These are phyloP conservation scores for Tenebrosternarchus preto DNA, from an alignment of 2,113 vertebrate genomes.

Conservation along the genomic window DNA sequence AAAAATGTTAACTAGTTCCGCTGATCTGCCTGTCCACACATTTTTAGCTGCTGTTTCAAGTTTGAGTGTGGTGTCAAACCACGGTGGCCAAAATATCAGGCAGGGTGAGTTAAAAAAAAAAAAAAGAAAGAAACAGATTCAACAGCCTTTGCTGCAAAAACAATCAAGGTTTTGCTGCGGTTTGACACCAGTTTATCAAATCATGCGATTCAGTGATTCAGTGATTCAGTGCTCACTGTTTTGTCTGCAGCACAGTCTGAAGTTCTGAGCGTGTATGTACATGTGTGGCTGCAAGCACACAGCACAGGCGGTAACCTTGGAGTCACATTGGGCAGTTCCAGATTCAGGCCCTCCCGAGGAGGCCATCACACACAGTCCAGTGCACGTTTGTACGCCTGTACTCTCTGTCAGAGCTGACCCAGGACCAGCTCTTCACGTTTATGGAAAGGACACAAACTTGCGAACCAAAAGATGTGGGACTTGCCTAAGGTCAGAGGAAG, in stretches of 20 bases:
- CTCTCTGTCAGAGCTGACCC: neutral
- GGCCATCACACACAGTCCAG: constrained; percentile 2
- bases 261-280: neutral
- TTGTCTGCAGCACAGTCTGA: neutral
- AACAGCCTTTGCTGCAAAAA: neutral
- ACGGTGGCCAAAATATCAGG: too few species aligned
- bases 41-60: too few species aligned
- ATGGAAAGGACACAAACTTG: constrained; percentile 10
- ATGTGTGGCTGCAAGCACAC: neutral
- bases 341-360: constrained; percentile 14
- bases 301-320: constrained; percentile 20
- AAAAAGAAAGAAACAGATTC: too few species aligned
- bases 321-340: constrained; percentile 5
- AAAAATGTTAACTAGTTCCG: too few species aligned
- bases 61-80: too few species aligned
- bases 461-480: neutral
- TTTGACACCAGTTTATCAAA: neutral
- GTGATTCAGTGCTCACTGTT: neutral
- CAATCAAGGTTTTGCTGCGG: neutral
- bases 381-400: constrained; percentile 15
- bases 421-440: constrained; percentile 8
- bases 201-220: neutral
- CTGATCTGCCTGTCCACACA: too few species aligned
- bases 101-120: too few species aligned
- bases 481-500: neutral